Conservation (phyloP, 2,888 invertebrate species). For the Nasonovia ribisnigri region DNA sequence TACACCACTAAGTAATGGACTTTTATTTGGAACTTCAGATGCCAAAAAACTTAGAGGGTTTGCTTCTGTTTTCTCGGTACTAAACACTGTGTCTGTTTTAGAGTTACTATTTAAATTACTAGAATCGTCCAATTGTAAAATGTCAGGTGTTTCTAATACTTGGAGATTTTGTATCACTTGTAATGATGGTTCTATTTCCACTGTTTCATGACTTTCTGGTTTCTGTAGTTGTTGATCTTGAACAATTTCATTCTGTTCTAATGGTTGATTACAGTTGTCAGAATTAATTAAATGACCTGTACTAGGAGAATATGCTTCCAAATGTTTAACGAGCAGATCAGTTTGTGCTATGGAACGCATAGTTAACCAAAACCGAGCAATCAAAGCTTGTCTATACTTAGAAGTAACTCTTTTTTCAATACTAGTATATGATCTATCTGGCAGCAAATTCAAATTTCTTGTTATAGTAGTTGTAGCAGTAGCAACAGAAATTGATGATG, state of each 20-base stretch:
- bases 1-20: conserved; percentile 72
- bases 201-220: background rate
- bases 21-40: conserved; percentile 38
- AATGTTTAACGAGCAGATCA: conserved; percentile 78
- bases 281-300: conserved; percentile 70
- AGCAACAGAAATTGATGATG: conserved; percentile 17
- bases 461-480: conserved; percentile 52
- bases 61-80: background rate
- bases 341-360: conserved; percentile 77
- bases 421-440: background rate
- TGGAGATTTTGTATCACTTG: background rate
- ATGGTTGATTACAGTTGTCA: background rate
- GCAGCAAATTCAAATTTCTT: background rate
- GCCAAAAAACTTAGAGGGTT: background rate
- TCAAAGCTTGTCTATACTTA: conserved; percentile 77
- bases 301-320: conserved; percentile 77
- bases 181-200: background rate
- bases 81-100: background rate
- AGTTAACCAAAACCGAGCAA: conserved; percentile 77
- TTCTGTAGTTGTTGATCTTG: background rate
- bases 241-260: conserved; percentile 1
- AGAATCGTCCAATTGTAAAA: background rate
- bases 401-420: conserved; percentile 73
- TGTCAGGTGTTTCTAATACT: background rate
- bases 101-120: background rate